Base-by-base conservation (phyloP, 2,888 invertebrate genomes). In the Nymphalis polychloros region DNA sequence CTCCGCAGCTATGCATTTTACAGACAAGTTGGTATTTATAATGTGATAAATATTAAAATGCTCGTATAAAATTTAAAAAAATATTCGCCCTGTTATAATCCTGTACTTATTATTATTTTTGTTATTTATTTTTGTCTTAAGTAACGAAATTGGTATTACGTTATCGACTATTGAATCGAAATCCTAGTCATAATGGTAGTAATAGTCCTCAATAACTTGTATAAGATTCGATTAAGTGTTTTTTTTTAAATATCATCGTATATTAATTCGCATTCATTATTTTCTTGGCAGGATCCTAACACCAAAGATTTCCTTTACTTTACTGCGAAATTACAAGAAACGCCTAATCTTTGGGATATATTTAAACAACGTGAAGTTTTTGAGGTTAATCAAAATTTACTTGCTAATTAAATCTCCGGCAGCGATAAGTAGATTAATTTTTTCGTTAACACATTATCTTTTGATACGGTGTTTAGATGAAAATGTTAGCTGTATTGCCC, bases 301-400 rank as follows among this genome's bases (percentile, higher is more conserved):
- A 87, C 85, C 1, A 92, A 90, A 73, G 90, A 92, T 67, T 90
- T 91, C 63, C 73, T 92, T 5, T 83, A 85, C 67, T 92, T 91
- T 68, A 85, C 75, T 46, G 90, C 92, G 4, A 91, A 88, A 71
- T 70, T 92, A 31, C 90, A 90, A 73, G 91, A 92, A 72, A 90
- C 88, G 0, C 91, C 91, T 2, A 90, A 91, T 73, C 81, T 92
- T 10, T 92, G 91, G 92, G 78, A 85, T 17, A 73, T 82, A 6
- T 91, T 82, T 71, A 86, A 87, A 60, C 82, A 88, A 66, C 74
- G 78, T 8, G 87, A 89, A 76, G 80, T 92, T 49, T 92, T 87
- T 73, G 90, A 92, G 84, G 92, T 80, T 60, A 57, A 68, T 19
- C 16, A 13, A 57, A 35, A 19, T 5, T 41, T 0, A 5, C 5